Conservation (phyloP, 2,797 vertebrate species). For the Lates japonicus region DNA sequence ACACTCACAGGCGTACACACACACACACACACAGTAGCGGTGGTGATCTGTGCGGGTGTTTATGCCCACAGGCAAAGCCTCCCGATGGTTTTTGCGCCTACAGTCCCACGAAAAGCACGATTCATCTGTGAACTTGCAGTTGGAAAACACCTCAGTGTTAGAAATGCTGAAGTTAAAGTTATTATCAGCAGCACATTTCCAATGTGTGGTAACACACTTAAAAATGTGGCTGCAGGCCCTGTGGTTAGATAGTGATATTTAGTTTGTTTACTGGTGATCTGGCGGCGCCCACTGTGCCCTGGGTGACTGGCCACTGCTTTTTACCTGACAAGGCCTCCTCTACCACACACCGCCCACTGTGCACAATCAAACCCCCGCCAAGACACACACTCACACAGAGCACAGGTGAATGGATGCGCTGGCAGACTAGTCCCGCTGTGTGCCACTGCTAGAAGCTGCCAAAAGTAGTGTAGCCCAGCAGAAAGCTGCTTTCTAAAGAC, state of each 20-base stretch:
- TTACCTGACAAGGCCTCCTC: slow-evolving; percentile 38
- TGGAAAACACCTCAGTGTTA: background rate
- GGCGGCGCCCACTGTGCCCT: slow-evolving; percentile 8
- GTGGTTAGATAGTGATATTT: slow-evolving; percentile 7
- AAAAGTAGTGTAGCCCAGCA: slow-evolving; percentile 39
- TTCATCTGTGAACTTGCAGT: slow-evolving; percentile 36
- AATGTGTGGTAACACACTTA: background rate
- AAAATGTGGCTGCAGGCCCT: background rate
- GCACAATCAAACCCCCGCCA: background rate
- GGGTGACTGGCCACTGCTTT: slow-evolving; percentile 23
- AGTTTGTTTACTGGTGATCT: slow-evolving; percentile 21
- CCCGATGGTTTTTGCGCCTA: slow-evolving; percentile 32
- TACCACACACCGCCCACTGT: slow-evolving; percentile 22
- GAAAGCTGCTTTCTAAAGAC: slow-evolving; percentile 49
- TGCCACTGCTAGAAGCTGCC: slow-evolving; percentile 42
- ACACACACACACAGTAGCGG: background rate
- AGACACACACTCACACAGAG: slow-evolving; percentile 37
- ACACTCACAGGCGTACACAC: slow-evolving; percentile 10
- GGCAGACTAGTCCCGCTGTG: slow-evolving; percentile 46
- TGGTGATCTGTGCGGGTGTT: slow-evolving; percentile 49
- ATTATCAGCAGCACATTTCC: background rate
- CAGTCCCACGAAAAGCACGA: slow-evolving; percentile 51
- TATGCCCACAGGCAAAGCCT: slow-evolving; percentile 61
- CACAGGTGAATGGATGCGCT: slow-evolving; percentile 61
- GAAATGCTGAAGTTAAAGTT: slow-evolving; percentile 14